Conservation (phyloP, 1,140 invertebrate species). For the Eueides isabella region DNA sequence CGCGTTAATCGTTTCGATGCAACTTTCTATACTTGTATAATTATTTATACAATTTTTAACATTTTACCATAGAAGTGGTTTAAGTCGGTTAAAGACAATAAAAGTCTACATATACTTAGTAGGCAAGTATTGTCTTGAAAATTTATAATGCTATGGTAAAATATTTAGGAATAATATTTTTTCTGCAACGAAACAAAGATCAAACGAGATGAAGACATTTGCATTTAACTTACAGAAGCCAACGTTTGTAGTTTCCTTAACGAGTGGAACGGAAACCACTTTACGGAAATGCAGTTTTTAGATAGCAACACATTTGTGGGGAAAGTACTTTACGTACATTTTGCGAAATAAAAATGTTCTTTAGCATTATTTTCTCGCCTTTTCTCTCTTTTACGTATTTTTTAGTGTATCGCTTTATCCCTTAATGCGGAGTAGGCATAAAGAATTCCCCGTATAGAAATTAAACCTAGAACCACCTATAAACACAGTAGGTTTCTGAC, state of each 20-base stretch:
- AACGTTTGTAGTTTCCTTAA: conserved; percentile 32
- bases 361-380: not conserved
- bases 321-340: not conserved
- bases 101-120: no score
- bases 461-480: no score
- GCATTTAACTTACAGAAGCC: conserved; percentile 27
- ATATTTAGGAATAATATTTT: conserved; percentile 19
- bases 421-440: no score
- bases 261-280: conserved; percentile 29
- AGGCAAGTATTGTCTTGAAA: not conserved
- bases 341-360: not conserved
- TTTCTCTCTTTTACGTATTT: no score
- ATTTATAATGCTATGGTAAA: not conserved
- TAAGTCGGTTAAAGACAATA: no score
- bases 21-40: no score
- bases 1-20: no score
- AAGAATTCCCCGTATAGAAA: no score
- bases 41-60: no score
- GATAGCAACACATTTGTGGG: conserved; percentile 15
- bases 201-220: conserved; percentile 29
- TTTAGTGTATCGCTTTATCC: no score
- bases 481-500: no score
- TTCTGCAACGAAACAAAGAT: conserved; percentile 21
- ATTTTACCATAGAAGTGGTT: no score
- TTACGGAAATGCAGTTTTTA: conserved; percentile 29